Evolutionary conservation across 2,797 vertebrate genomes (phyloP), one percentile per base, ranked within the genome.

Genomic region (Ceyx erithaca): DNA sequence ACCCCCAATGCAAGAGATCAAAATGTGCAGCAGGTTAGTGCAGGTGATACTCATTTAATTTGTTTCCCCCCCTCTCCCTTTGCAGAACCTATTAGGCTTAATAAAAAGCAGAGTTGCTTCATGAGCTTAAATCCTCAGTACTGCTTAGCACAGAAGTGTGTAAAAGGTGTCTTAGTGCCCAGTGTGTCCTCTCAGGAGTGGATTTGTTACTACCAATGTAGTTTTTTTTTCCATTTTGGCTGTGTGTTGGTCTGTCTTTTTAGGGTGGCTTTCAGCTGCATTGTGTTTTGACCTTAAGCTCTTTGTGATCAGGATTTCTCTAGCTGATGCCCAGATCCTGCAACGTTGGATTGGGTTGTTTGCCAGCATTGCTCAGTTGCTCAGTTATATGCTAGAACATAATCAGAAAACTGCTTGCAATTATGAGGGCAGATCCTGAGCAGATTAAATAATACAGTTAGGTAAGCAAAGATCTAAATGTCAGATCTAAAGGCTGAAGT

Each of bases 381-480:
- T 51, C 0, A 0, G 1, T 62, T 54, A 28, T 7, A 14, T 68
- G 1, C 86, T 75, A 22, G 30, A 51, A 0, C 26, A 13, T 46
- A 15, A 48, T 51, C n/a, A n/a, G n/a, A n/a, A n/a, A n/a, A n/a
- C n/a, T n/a, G n/a, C n/a, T n/a, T n/a, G n/a, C n/a, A n/a, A n/a
- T n/a, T n/a, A n/a, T n/a, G n/a, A n/a, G n/a, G n/a, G n/a, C n/a
- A n/a, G n/a, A n/a, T n/a, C n/a, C n/a, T n/a, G n/a, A n/a, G n/a
- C n/a, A n/a, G n/a, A n/a, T 67, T 45, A 57, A 78, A 61, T 82
- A 78, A 55, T 70, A 6, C 5, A 30, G 9, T 61, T 76, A 71
- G 17, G 41, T 82, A 68, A 83, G 40, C 31, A n/a, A 57, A 66
- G 55, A 41, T 62, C 12, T 57, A 31, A 28, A n/a, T 48, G 69